Evolutionary conservation across 2,888 invertebrate genomes (phyloP).

Genomic region (Acronicta alni): DNA sequence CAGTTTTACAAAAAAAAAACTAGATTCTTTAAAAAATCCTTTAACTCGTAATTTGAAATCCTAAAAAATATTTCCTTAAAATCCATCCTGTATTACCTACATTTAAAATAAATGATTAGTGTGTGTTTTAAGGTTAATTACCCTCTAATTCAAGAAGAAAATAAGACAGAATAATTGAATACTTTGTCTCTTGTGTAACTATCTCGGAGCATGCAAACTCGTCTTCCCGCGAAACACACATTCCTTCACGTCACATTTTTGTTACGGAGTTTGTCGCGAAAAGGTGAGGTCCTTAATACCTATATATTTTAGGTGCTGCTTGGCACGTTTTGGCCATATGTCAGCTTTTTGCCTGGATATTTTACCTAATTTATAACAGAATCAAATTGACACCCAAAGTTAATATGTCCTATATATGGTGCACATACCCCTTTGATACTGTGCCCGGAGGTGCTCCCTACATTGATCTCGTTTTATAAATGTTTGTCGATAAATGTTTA

Average conservation of each 20-base stretch:
- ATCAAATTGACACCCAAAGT: constrained; percentile 17
- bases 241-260: constrained; percentile 69
- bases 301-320: constrained; percentile 31
- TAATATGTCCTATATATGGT: constrained; percentile 13
- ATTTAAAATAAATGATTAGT: no score
- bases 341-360: constrained; percentile 25
- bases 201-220: constrained; percentile 65
- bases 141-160: constrained; percentile 27
- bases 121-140: no score
- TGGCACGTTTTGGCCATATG: constrained; percentile 31
- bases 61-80: no score
- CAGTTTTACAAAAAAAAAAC: no score
- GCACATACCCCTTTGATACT: no score
- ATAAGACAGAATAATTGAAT: constrained; percentile 57
- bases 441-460: no score
- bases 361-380: constrained; percentile 10
- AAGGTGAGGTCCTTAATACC: constrained; percentile 35
- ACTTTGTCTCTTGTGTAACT: constrained; percentile 60
- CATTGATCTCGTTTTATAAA: no score
- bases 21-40: no score
- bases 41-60: no score
- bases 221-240: constrained; percentile 62
- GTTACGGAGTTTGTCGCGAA: constrained; percentile 57
- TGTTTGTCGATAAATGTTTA: not conserved
- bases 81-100: no score